Evolutionary conservation across 2,888 invertebrate species (phyloP), one percentile per base, ranked within the genome.

Genomic region (Brachycybe producta): DNA sequence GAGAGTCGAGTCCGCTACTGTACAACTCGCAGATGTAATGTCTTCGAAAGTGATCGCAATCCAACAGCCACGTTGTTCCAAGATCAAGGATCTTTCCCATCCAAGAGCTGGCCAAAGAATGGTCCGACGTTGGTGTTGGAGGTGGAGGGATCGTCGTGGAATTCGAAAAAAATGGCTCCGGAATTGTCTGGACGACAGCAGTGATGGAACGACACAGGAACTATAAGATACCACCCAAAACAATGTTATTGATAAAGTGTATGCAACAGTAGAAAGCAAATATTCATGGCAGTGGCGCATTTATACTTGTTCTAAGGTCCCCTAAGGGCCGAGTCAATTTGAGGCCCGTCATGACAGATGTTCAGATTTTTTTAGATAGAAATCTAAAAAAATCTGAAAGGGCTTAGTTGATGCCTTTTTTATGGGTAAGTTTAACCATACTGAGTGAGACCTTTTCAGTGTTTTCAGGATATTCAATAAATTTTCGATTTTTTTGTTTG

Each of bases 11-110:
- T 32, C 76, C 77, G 55, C 70, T 69, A 5, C 71, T 68, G 59
- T 77, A 78, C 39, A 77, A 70, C 61, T 74, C 74, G 61, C 72
- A 73, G 53, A 84, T 82, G 73, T 90, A 84, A 66, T 83, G 82
- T 47, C 84, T 75, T 56, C 79, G 75, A 36, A 92, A 69, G 41
- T 76, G 74, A 61, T 85, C 84, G 15, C 72, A 69, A 56, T 84
- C 79, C 47, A 90, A 69, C 55, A 78, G 76, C 86, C 91, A 90
- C 47, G 80, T 74, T 24, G 77, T 75, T 0, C 84, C 82, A 46
- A 91, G 65, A 8, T 74, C 71, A 38, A 77, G 70, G 48, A 85
- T 78, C 58, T 78, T 79, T 48, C 77, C 73, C 67, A 85, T 82
- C 83, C 86, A 90, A 13, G 35, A 72, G 61, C 56, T 73, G 66